Evolutionary conservation across 2,888 invertebrate genomes (phyloP).

Genomic region (Philopedon plagiatum): DNA sequence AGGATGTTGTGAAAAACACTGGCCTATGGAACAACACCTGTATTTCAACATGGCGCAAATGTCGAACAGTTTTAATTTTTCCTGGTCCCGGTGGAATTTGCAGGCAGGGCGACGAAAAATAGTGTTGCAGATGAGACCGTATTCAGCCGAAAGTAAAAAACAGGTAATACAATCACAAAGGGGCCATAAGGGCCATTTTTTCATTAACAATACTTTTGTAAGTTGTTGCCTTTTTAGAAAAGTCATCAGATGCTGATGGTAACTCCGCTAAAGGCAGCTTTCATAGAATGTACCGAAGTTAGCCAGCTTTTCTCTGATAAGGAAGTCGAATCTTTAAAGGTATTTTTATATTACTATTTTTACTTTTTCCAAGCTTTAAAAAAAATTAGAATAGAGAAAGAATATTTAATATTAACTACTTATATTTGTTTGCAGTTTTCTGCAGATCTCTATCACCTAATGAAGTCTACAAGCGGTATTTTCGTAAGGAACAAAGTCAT

Average conservation of each 20-base stretch:
- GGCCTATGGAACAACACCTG: constrained; percentile 80
- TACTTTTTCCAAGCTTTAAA: too few relatives aligned
- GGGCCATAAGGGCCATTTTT: too few relatives aligned
- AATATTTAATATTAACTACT: background rate
- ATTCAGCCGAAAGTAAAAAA: constrained; percentile 67
- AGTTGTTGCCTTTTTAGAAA: constrained; percentile 53
- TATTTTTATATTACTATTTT: too few relatives aligned
- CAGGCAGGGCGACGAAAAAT: constrained; percentile 74
- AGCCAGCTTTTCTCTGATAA: constrained; percentile 76
- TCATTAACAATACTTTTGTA: background rate
- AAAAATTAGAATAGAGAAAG: too few relatives aligned
- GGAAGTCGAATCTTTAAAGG: constrained; percentile 53
- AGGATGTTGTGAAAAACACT: constrained; percentile 78
- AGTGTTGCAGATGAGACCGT: constrained; percentile 79
- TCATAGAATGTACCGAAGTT: constrained; percentile 84
- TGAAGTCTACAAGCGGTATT: constrained; percentile 76
- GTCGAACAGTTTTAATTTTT: constrained; percentile 81
- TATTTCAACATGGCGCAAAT: constrained; percentile 85
- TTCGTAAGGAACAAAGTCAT: constrained; percentile 73
- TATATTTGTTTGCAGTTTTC: constrained; percentile 75
- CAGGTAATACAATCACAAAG: constrained; percentile 63
- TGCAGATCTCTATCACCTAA: constrained; percentile 74
- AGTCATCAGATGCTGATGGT: constrained; percentile 71
- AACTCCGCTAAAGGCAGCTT: constrained; percentile 78
- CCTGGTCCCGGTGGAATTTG: constrained; percentile 82